Evolutionary conservation across 2,113 vertebrate species (phyloP), one percentile per base, ranked within the genome.

Genomic region (Cyanistes caeruleus): DNA sequence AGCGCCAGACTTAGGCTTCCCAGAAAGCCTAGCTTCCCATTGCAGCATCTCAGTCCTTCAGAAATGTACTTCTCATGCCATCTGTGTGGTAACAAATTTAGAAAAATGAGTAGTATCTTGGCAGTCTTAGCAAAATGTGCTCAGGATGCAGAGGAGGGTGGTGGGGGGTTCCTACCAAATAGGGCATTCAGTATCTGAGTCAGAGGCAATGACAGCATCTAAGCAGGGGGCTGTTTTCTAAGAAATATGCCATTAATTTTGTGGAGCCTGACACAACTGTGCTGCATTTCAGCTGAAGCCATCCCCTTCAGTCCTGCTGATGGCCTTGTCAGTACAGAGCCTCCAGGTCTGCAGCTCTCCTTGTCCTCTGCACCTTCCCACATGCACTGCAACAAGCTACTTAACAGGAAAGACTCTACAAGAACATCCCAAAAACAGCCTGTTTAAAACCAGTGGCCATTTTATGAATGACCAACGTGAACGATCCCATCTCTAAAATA

Each of bases 21-120:
- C 87, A 95, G 63, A 58, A 91, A 95, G 58, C 82, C 70, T 83
- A 60, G 55, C 63, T 86, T 75, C 35, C 72, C 48, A 63, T 4
- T 87, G 74, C 81, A 81, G 75, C 68, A 68, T 67, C 86, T 81
- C 72, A 81, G 72, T 63, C 76, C 76, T 89, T 95, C 77, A 89
- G 77, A 95, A 89, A 95, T 16, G 44, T 63, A 64, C 44, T 96
- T 84, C 60, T 74, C 89, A 84, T 56, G 69, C 89, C 94, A 95
- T 95, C 93, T 94, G 91, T 44, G 80, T 48, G 76, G 43, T 62
- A 84, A 75, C 80, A 92, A 84, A 94, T 93, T 87, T 93, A 95
- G 93, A 95, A 94, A 94, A 91, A 91, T 72, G 69, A 94, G 77
- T 84, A 74, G 77, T 78, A 81, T 64, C 80, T 95, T 93, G 94